A percentile compares a stretch with the other conserved stretches of the same genome.
Evolutionary conservation across 2,888 invertebrate genomes (phyloP).

Genomic region (Argyresthia goedartella): DNA sequence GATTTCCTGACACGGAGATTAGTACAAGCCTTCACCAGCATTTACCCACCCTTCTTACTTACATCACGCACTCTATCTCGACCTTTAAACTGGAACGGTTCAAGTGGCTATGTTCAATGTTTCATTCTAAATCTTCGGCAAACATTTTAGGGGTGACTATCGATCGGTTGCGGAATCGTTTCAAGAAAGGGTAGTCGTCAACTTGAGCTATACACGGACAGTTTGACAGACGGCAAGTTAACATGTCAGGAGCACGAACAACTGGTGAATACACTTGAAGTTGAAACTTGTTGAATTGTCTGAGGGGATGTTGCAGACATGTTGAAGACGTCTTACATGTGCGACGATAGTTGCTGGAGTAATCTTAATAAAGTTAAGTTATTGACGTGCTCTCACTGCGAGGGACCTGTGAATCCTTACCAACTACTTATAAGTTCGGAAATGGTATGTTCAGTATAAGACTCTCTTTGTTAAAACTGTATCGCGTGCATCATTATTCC

Average conservation of each 20-base stretch:
- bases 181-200: not conserved
- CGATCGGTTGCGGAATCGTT: not conserved
- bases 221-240: constrained; percentile 67
- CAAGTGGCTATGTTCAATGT: constrained; percentile 21
- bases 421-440: no score
- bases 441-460: no score
- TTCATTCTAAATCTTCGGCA: not conserved
- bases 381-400: not conserved
- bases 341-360: not conserved
- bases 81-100: constrained; percentile 35
- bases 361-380: constrained; percentile 2
- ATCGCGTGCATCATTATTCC: no score
- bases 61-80: constrained; percentile 63
- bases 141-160: constrained; percentile 8
- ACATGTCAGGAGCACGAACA: constrained; percentile 57
- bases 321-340: constrained; percentile 14
- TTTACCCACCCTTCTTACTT: constrained; percentile 67
- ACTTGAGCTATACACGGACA: constrained; percentile 41
- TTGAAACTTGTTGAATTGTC: constrained; percentile 49
- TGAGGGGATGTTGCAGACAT: constrained; percentile 24
- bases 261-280: constrained; percentile 21
- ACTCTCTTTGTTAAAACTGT: no score
- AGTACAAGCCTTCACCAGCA: constrained; percentile 68
- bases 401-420: not conserved
- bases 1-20: constrained; percentile 72